Evolutionary conservation across 2,888 invertebrate species (phyloP), one percentile per base, ranked within the genome.

Genomic region (Torymus aiolomorphi): DNA sequence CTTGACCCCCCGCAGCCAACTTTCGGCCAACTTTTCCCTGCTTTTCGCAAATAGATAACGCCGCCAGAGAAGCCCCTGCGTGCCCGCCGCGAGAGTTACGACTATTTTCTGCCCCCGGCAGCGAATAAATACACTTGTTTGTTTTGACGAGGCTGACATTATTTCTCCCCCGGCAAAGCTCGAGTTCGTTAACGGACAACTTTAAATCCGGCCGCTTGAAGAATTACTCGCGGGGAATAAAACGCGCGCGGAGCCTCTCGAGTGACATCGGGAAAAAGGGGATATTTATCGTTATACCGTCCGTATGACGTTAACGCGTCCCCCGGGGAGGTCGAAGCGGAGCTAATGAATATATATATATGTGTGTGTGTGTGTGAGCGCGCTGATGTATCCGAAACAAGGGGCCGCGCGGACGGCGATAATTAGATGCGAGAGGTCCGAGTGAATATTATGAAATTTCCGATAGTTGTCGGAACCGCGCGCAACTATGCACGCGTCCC

Each of bases 331-430:
- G 18, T 1, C 42, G 42, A 42, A 42, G 42, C 42, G 52, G 20
- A 54, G 67, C 51, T 70, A 70, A 70, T 59, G 70, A 70, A 59
- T 57, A 31, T 70, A 51, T 70, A 24, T 59, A n/a, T 42, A 67
- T 18, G 56, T 56, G 11, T 67, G 4, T 16, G 57, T 57, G 18
- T 57, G n/a, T 18, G 4, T 67, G 16, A 3, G 16, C 20, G 52
- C n/a, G n/a, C n/a, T 66, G 24, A 24, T 31, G 31, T 31, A 31
- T 31, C 31, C 31, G 31, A 31, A 31, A 31, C 31, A 31, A 31
- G 31, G 31, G 31, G 31, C 31, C 4, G 3, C 31, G 5, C 31
- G 31, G 31, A 8, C 42, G 42, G 42, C 1, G 42, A 42, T 42
- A 42, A 42, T 42, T 42, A 42, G 59, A 59, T 5, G 54, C 13